These are phyloP conservation scores for Drosophila miranda DNA, from an alignment of 1,140 invertebrate genomes.

Conservation along the genomic window DNA sequence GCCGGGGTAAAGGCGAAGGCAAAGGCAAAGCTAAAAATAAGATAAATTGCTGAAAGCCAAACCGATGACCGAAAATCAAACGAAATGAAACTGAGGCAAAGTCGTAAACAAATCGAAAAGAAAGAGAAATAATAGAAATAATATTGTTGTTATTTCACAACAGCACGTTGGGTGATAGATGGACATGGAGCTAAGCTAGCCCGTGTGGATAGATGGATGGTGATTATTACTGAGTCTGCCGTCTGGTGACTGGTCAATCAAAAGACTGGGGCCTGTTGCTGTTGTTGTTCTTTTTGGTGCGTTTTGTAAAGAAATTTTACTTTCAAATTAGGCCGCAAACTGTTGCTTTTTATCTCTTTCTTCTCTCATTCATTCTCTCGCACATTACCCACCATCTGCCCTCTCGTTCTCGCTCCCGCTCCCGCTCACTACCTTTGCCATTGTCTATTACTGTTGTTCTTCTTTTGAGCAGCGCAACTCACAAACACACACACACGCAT, in stretches of 20 bases:
- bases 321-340: slow-evolving; percentile 79
- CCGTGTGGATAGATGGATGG: slow-evolving; percentile 7
- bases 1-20: slow-evolving; percentile 5
- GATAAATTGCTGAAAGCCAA: slow-evolving; percentile 10
- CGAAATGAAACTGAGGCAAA: slow-evolving; percentile 42
- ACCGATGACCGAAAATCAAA: slow-evolving; percentile 32
- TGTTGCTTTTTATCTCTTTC: slow-evolving; percentile 80
- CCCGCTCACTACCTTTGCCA: slow-evolving; percentile 29
- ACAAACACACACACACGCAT: slow-evolving; percentile 1
- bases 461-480: slow-evolving; percentile 58
- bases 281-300: slow-evolving; percentile 25
- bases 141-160: slow-evolving; percentile 65
- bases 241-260: slow-evolving; percentile 52
- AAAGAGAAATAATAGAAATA: slow-evolving; percentile 60
- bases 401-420: slow-evolving; percentile 42
- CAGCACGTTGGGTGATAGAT: slow-evolving; percentile 37
- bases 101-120: slow-evolving; percentile 63
- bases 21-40: slow-evolving; percentile 2
- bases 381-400: slow-evolving; percentile 49
- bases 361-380: slow-evolving; percentile 68
- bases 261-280: slow-evolving; percentile 46
- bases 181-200: slow-evolving; percentile 8
- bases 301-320: slow-evolving; percentile 69
- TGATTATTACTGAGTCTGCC: slow-evolving; percentile 14
- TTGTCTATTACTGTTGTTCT: slow-evolving; percentile 46